Conservation (phyloP, 2,797 vertebrate genomes). For the Buceros bicornis region DNA sequence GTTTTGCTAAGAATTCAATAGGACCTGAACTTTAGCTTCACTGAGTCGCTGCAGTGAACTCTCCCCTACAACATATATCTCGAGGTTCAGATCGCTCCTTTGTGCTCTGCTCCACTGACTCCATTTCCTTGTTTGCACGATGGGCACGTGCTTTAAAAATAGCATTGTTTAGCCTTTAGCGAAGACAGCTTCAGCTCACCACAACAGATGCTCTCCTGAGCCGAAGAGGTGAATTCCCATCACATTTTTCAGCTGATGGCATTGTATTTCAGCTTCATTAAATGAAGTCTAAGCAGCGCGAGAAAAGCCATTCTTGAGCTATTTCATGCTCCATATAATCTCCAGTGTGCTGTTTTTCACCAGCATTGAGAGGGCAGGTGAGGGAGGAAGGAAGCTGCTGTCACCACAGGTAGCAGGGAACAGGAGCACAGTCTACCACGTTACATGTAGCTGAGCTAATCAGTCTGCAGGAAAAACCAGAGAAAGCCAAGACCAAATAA, state of each 20-base stretch:
- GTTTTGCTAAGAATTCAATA: neutral
- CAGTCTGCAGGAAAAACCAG: neutral
- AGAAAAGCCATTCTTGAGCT: conserved; percentile 69
- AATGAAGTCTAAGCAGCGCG: conserved; percentile 67
- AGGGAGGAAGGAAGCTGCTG: neutral
- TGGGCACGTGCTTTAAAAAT: conserved; percentile 29
- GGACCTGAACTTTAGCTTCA: neutral
- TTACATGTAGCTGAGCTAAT: neutral
- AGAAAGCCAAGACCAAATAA: neutral
- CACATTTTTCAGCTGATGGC: conserved; percentile 68
- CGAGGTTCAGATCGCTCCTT: neutral
- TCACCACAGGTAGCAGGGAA: conserved; percentile 7
- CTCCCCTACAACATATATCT: neutral
- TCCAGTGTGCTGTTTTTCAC: conserved; percentile 62
- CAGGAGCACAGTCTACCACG: neutral
- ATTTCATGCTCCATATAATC: conserved; percentile 73
- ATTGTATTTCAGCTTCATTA: conserved; percentile 75
- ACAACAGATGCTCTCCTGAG: conserved; percentile 62
- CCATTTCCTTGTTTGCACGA: neutral
- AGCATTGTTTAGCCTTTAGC: conserved; percentile 35
- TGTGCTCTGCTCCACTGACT: conserved; percentile 13
- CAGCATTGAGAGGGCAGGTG: conserved; percentile 6
- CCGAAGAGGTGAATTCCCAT: conserved; percentile 46
- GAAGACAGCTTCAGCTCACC: conserved; percentile 28
- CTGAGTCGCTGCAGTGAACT: neutral